Evolutionary conservation across 2,113 vertebrate species (phyloP).

Genomic region (Procavia capensis): DNA sequence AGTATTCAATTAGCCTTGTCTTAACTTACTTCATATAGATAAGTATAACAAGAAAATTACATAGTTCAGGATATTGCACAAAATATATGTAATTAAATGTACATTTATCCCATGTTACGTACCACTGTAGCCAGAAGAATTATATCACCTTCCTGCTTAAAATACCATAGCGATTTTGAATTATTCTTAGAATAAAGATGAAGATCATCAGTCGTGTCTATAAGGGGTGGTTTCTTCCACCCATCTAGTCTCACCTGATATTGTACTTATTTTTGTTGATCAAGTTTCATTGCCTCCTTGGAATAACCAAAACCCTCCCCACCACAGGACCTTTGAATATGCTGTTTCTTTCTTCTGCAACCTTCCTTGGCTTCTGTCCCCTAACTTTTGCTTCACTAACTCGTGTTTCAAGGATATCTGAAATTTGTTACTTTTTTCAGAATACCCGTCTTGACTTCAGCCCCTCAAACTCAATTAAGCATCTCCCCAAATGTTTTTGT

Average conservation of each 20-base stretch:
- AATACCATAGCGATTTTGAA: conserved; percentile 4
- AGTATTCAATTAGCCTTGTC: not conserved
- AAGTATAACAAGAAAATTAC: conserved; percentile 20
- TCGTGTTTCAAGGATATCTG: too few species aligned
- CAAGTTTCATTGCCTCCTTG: conserved; percentile 15
- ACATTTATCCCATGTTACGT: not conserved
- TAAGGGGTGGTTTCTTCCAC: not conserved
- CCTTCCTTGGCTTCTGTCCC: not conserved
- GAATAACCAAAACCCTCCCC: not conserved
- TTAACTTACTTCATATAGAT: not conserved
- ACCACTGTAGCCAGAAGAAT: not conserved
- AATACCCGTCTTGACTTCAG: not conserved
- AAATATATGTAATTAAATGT: conserved; percentile 25
- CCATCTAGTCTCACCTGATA: not conserved
- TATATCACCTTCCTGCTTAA: not conserved
- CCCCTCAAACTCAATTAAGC: conserved; percentile 11
- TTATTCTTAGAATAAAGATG: conserved; percentile 29
- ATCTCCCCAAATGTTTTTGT: not conserved
- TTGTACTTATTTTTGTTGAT: conserved; percentile 26
- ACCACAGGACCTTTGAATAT: not conserved
- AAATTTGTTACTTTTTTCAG: not conserved
- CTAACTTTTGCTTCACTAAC: not conserved
- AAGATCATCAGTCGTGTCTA: not conserved
- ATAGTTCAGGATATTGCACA: not conserved
- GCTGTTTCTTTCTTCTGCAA: conserved; percentile 15